A percentile compares a stretch with the other conserved stretches of the same genome.
Evolutionary conservation across 2,888 invertebrate species (phyloP).

Genomic region (Campopleginae sp.): DNA sequence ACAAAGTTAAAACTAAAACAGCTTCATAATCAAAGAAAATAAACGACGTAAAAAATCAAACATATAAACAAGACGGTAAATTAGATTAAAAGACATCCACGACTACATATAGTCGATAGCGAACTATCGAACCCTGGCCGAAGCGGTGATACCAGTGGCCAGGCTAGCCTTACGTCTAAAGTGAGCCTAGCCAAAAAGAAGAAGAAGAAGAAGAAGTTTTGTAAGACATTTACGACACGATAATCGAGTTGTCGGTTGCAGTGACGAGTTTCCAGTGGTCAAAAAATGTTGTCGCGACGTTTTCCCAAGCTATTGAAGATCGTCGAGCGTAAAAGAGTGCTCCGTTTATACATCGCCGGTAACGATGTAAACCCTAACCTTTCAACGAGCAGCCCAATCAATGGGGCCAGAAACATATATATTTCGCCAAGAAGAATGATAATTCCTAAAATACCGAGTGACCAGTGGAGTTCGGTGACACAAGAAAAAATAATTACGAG

Average conservation of each 20-base stretch:
- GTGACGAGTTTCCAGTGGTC: background rate
- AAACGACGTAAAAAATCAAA: no score
- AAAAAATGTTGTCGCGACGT: constrained; percentile 59
- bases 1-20: no score
- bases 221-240: background rate
- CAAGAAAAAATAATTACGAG: background rate
- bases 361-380: constrained; percentile 62
- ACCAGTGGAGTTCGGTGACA: background rate
- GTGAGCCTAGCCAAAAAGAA: no score
- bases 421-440: constrained; percentile 2
- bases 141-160: no score
- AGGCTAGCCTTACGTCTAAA: no score
- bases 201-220: no score
- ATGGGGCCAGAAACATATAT: background rate
- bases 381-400: background rate
- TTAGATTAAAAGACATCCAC: no score
- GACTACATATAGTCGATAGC: no score
- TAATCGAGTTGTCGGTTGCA: background rate
- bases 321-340: constrained; percentile 10
- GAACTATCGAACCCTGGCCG: no score
- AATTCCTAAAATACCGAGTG: background rate
- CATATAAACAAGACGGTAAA: no score
- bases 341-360: constrained; percentile 40
- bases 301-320: constrained; percentile 47
- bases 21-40: no score